phyloP scores from a whole-genome alignment of 1,140 invertebrate species.

The Amyelois transitella region DNA sequence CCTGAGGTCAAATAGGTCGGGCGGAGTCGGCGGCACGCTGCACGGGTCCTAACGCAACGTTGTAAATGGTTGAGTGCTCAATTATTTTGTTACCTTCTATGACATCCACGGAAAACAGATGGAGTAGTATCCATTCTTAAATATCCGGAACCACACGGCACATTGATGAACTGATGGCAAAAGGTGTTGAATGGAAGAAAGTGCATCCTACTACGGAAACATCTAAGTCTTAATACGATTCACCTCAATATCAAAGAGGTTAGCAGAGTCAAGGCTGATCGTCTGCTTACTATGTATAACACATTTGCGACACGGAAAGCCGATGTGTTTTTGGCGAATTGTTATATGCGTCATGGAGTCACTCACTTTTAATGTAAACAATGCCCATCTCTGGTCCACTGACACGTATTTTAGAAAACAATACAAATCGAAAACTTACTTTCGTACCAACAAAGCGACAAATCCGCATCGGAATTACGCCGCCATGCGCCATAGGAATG shows the following conservation, averaged over 20 bases:
- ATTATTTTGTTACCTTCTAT: too few relatives aligned
- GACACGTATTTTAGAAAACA: constrained; percentile 8
- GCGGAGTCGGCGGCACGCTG: too few relatives aligned
- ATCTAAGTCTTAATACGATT: constrained; percentile 10
- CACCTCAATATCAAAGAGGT: constrained; percentile 33
- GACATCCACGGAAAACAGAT: too few relatives aligned
- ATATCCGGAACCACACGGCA: too few relatives aligned
- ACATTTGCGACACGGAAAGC: constrained; percentile 30
- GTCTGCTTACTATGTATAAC: constrained; percentile 30
- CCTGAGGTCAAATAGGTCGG: too few relatives aligned
- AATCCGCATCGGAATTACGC: not conserved
- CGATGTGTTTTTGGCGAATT: constrained; percentile 22
- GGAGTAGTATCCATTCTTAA: too few relatives aligned
- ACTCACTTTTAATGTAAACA: constrained; percentile 5
- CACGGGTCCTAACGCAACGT: too few relatives aligned
- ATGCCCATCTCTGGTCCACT: constrained; percentile 2
- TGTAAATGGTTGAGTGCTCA: too few relatives aligned
- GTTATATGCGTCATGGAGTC: constrained; percentile 8
- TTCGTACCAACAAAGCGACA: not conserved
- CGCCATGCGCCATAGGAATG: not conserved
- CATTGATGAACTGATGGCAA: too few relatives aligned
- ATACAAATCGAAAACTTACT: not conserved
- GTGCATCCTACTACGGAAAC: not conserved
- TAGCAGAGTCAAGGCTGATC: constrained; percentile 36
- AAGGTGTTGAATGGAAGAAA: too few relatives aligned